Evolutionary conservation across 2,797 vertebrate genomes (phyloP), one percentile per base, ranked within the genome.

Genomic region (Trachurus trachurus): DNA sequence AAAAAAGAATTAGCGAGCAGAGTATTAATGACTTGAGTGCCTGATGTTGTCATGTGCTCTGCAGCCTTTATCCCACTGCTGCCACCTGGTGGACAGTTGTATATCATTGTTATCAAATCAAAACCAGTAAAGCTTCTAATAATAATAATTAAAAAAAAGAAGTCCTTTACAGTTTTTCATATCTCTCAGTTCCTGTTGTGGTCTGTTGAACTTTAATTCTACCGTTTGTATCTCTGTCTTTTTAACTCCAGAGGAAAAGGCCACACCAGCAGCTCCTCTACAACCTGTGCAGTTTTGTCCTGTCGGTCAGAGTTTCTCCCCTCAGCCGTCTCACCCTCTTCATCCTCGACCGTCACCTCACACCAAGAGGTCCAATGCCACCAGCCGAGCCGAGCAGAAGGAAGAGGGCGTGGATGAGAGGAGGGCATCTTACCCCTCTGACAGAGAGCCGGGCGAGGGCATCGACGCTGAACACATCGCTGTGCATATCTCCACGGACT

Each of bases 401-500:
- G 85, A 83, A 11, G 74, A 63, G 15, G 70, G 81, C 49, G 40
- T 74, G 50, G 72, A 66, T 26, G 83, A 76, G 44, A 72, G 49
- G 52, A 71, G 56, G 53, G 56, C 61, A 6, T 86, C 86, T 13
- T 94, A 91, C 74, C 93, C 93, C n/a, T 66, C 82, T 17, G 92
- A 91, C 73, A 92, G 95, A 90, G 95, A 96, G 67, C 96, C 96
- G 3, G 95, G 93, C 12, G 96, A 96, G 81, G 96, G 96, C 74
- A 96, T 95, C 0, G 95, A 96, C 76, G 92, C 95, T 0, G 94
- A 96, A 79, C 91, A 95, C 71, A 93, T 95, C 50, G 66, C 40
- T 26, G 71, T 59, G 39, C 44, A 83, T 34, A 76, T 61, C 29
- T 80, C 88, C n/a, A 37, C 80, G 59, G 78, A 89, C 66, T 80